phyloP scores from a whole-genome alignment of 1,140 invertebrate genomes.

The Camponotus vicinus region DNA sequence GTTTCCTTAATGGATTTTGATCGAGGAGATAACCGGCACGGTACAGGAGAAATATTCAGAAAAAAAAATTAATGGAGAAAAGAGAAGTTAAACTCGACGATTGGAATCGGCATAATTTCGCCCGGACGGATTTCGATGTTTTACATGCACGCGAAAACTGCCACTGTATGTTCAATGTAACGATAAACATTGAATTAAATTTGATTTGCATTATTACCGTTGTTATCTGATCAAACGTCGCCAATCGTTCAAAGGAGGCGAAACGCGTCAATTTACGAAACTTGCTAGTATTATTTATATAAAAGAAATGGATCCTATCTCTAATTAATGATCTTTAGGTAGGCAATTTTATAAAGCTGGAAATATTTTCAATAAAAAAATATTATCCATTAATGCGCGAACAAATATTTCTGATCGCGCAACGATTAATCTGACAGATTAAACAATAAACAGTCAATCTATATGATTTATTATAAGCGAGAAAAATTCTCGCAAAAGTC shows the following conservation, averaged over 20 bases:
- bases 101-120: background rate
- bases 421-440: background rate
- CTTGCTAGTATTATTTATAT: background rate
- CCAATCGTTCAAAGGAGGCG: slow-evolving; percentile 6
- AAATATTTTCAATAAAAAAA: too few species aligned
- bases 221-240: slow-evolving; percentile 4
- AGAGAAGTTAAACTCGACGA: background rate
- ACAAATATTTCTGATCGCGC: slow-evolving; percentile 25
- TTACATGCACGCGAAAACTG: background rate
- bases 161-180: background rate
- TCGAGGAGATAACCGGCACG: slow-evolving; percentile 9
- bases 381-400: slow-evolving; percentile 8
- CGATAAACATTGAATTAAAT: background rate
- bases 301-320: too few species aligned
- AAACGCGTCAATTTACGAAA: slow-evolving; percentile 15
- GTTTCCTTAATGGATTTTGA: slow-evolving; percentile 42
- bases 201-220: slow-evolving; percentile 33
- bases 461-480: background rate
- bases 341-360: too few species aligned
- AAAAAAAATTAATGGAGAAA: slow-evolving; percentile 11
- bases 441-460: slow-evolving; percentile 10
- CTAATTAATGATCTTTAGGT: too few species aligned
- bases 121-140: background rate
- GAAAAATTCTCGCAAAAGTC: background rate
- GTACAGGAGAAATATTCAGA: background rate